A percentile compares a stretch with the other conserved stretches of the same genome.
These are phyloP conservation scores for Calliopsis andreniformis DNA, from an alignment of 1,140 invertebrate genomes.

Conservation along the genomic window DNA sequence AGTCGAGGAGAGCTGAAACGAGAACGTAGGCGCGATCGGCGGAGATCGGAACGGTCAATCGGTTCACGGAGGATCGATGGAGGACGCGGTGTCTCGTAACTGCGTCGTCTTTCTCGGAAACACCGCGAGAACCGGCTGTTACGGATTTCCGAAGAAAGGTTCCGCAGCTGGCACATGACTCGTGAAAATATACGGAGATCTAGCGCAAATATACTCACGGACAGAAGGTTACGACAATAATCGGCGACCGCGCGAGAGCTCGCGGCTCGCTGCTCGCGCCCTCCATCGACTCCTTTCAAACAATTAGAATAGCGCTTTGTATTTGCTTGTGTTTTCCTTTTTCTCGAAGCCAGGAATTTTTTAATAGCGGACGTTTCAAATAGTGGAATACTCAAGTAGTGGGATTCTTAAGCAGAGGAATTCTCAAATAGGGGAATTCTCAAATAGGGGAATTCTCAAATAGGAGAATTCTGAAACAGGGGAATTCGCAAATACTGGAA, in stretches of 20 bases:
- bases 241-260: neutral
- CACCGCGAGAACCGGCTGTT: constrained; percentile 18
- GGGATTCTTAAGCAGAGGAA: no score
- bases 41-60: no score
- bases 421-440: no score
- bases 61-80: neutral
- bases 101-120: constrained; percentile 11
- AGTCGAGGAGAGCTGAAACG: no score
- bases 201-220: constrained; percentile 34
- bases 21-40: neutral
- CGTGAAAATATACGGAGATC: constrained; percentile 41
- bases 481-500: no score
- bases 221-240: constrained; percentile 43
- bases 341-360: no score
- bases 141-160: constrained; percentile 44
- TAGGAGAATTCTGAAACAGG: no score
- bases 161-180: constrained; percentile 12
- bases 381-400: constrained; percentile 18
- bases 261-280: neutral
- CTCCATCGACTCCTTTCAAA: neutral
- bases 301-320: no score
- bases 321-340: no score
- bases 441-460: no score
- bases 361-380: neutral
- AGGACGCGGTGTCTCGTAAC: neutral